phyloP scores from a whole-genome alignment of 2,113 vertebrate species.

The Nestor notabilis region DNA sequence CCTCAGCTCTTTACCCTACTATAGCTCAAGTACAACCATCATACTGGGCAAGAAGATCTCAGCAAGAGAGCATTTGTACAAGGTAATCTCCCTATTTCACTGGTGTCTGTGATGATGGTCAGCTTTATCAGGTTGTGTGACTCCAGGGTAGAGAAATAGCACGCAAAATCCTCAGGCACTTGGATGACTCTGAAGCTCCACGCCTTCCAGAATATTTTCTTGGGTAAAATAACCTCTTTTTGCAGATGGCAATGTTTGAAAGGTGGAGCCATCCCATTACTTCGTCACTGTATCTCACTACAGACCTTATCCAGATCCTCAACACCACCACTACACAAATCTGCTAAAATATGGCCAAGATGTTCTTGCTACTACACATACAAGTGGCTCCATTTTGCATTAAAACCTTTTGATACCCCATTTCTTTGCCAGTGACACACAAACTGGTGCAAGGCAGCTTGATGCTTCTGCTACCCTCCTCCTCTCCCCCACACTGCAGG shows the following conservation, averaged over 20 bases:
- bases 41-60: background rate
- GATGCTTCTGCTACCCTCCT: background rate
- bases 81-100: background rate
- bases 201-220: background rate
- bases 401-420: background rate
- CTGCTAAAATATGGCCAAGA: fast-evolving
- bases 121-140: background rate
- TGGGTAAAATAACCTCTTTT: background rate
- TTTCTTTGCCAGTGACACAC: background rate
- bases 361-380: fast-evolving
- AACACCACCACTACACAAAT: background rate
- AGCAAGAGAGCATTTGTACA: background rate
- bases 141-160: background rate
- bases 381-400: background rate
- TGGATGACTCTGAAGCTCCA: background rate
- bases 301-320: background rate
- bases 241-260: background rate
- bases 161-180: background rate
- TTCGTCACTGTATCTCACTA: fast-evolving
- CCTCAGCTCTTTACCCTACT: background rate
- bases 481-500: background rate
- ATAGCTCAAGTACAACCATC: background rate
- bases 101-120: background rate
- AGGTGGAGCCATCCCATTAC: background rate
- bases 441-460: background rate